Percentiles rank a stretch among this genome's conserved stretches.
Evolutionary conservation across 2,888 invertebrate species (phyloP).

Genomic region (Apotomis betuletana): DNA sequence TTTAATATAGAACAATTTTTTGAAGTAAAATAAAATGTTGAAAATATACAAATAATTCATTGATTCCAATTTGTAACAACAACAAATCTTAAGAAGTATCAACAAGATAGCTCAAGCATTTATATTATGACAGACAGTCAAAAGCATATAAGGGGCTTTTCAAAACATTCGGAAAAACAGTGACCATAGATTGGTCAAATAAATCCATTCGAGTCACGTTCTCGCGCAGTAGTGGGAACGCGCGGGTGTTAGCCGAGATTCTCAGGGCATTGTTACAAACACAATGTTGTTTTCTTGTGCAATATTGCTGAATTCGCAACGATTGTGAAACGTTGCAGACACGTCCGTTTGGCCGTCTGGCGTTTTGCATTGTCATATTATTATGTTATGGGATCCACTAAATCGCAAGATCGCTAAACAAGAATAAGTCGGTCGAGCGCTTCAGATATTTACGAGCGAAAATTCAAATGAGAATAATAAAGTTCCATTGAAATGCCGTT

Average conservation of each 20-base stretch:
- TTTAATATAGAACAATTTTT: no score
- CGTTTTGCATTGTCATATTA: slow-evolving; percentile 67
- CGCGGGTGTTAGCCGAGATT: slow-evolving; percentile 62
- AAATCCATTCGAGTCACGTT: slow-evolving; percentile 44
- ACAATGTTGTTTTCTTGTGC: slow-evolving; percentile 79
- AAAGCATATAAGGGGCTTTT: background rate
- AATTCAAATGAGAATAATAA: background rate
- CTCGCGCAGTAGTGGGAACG: slow-evolving; percentile 49
- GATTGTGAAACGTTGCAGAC: slow-evolving; percentile 69
- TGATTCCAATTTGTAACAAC: no score
- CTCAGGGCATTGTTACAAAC: slow-evolving; percentile 71
- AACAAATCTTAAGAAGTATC: no score
- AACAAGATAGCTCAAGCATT: no score
- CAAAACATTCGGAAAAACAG: slow-evolving; percentile 7
- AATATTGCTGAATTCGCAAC: slow-evolving; percentile 76
- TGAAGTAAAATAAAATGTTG: no score
- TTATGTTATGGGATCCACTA: slow-evolving; percentile 57
- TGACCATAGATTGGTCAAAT: slow-evolving; percentile 23
- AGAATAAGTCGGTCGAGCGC: background rate
- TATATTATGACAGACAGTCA: background rate
- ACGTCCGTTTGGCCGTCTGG: slow-evolving; percentile 64
- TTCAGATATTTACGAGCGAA: background rate
- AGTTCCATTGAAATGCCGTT: background rate
- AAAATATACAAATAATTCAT: no score
- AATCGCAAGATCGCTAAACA: slow-evolving; percentile 1